These are phyloP conservation scores for Crocuta crocuta DNA, from an alignment of 2,113 vertebrate genomes.

Conservation along the genomic window DNA sequence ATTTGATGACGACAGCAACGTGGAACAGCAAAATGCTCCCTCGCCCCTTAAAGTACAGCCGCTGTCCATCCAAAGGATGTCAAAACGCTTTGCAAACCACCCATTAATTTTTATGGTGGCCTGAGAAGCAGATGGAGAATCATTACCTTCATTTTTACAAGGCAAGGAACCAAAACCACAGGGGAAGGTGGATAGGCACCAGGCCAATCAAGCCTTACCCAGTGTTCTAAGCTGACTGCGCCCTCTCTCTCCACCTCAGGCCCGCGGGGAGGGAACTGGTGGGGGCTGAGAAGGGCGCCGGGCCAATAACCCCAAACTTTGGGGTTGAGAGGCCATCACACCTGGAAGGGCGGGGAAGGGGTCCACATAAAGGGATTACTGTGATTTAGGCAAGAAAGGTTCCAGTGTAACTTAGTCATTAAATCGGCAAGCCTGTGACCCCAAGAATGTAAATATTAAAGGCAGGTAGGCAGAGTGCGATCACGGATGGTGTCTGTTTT, in stretches of 20 bases:
- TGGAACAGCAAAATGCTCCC: not conserved
- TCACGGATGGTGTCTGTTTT: not conserved
- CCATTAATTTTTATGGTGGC: conserved; percentile 77
- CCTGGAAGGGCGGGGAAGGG: not conserved
- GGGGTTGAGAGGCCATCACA: not conserved
- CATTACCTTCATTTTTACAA: conserved; percentile 69
- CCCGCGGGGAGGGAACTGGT: not conserved
- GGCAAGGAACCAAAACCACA: conserved; percentile 59
- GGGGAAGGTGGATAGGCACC: not conserved
- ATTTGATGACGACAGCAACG: not conserved
- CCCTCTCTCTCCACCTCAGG: not conserved
- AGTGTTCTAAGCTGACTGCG: not conserved
- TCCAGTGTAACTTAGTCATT: not conserved
- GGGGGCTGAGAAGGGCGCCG: not conserved
- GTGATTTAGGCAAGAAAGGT: not conserved
- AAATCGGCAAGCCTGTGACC: not conserved
- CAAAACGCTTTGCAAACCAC: conserved; percentile 67
- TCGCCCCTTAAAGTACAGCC: conserved; percentile 46
- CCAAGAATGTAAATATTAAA: not conserved
- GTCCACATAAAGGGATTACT: not conserved
- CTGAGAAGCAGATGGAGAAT: conserved; percentile 60
- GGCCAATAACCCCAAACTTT: not conserved
- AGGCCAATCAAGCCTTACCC: not conserved
- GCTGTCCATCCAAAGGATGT: conserved; percentile 42
- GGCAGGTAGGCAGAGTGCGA: not conserved